phyloP scores from a whole-genome alignment of 2,888 invertebrate genomes.

The Junonia oenone region DNA sequence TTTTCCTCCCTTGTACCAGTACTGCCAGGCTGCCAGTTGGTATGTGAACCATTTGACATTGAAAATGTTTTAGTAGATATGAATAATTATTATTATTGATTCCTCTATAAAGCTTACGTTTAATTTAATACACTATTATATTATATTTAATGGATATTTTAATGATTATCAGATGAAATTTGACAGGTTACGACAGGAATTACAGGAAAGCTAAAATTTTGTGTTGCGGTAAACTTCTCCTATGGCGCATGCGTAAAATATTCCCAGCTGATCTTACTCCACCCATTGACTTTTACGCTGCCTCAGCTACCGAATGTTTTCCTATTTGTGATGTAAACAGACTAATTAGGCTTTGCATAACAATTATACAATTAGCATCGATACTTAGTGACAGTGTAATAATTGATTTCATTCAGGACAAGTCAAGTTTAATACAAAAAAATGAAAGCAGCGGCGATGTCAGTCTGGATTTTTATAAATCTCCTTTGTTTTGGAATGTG shows the following conservation, averaged over 20 bases:
- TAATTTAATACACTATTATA: too few relatives aligned
- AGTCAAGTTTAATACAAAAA: neutral
- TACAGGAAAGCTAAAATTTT: too few relatives aligned
- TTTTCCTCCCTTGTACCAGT: too few relatives aligned
- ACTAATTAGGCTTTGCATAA: conserved; percentile 3
- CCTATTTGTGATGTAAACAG: conserved; percentile 30
- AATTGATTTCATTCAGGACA: neutral
- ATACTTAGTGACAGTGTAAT: neutral
- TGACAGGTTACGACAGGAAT: too few relatives aligned
- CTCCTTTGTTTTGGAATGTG: conserved; percentile 85
- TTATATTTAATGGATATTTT: too few relatives aligned
- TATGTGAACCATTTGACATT: too few relatives aligned
- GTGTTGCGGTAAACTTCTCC: neutral
- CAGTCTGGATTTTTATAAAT: conserved; percentile 86
- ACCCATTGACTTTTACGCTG: conserved; percentile 34
- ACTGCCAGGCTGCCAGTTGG: too few relatives aligned
- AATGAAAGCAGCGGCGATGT: conserved; percentile 83
- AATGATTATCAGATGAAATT: too few relatives aligned
- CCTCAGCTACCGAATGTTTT: conserved; percentile 12
- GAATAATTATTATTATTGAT: too few relatives aligned
- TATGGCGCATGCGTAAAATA: conserved; percentile 48
- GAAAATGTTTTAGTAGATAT: too few relatives aligned
- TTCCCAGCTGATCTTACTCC: conserved; percentile 55
- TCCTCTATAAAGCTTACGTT: too few relatives aligned
- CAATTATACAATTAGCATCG: neutral